Percentiles rank a stretch among this genome's conserved stretches.
Evolutionary conservation across 2,888 invertebrate species (phyloP).

Genomic region (Calameuta filiformis): DNA sequence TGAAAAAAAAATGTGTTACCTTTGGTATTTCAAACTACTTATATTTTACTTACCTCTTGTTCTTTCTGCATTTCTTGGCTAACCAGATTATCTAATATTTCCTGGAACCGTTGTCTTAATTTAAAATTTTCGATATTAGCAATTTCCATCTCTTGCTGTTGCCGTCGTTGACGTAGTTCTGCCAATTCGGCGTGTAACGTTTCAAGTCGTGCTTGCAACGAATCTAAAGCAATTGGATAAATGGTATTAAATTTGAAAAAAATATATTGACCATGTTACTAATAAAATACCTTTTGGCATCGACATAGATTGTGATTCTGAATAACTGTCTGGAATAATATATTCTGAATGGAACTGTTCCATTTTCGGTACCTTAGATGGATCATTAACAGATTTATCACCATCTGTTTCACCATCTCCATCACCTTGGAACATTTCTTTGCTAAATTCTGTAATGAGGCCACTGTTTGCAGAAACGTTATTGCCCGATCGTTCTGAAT

Average conservation of each 20-base stretch:
- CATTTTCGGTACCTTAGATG: constrained; percentile 48
- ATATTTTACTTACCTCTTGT: constrained; percentile 71
- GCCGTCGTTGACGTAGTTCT: constrained; percentile 78
- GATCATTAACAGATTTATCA: constrained; percentile 29
- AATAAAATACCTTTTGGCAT: constrained; percentile 39
- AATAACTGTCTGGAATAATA: constrained; percentile 51
- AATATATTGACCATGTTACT: not conserved
- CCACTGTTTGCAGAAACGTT: constrained; percentile 28
- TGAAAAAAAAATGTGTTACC: constrained; percentile 31
- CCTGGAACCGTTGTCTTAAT: constrained; percentile 84
- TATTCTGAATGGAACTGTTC: constrained; percentile 58
- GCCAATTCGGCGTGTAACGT: constrained; percentile 80
- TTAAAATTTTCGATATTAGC: constrained; percentile 87
- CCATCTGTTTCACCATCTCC: constrained; percentile 30
- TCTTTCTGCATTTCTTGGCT: constrained; percentile 81
- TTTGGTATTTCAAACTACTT: not conserved
- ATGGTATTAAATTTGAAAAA: constrained; percentile 19
- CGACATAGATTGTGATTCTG: constrained; percentile 41
- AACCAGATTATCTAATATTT: constrained; percentile 81
- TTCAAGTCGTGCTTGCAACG: constrained; percentile 74
- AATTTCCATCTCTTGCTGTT: constrained; percentile 85
- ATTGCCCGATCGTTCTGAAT: constrained; percentile 49
- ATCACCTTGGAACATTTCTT: constrained; percentile 70
- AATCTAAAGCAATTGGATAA: constrained; percentile 45
- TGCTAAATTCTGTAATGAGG: constrained; percentile 72